A percentile compares a stretch with the other conserved stretches of the same genome.
Conservation (phyloP, 64 coral and sea anemone genomes). For the Porites australiensis region DNA sequence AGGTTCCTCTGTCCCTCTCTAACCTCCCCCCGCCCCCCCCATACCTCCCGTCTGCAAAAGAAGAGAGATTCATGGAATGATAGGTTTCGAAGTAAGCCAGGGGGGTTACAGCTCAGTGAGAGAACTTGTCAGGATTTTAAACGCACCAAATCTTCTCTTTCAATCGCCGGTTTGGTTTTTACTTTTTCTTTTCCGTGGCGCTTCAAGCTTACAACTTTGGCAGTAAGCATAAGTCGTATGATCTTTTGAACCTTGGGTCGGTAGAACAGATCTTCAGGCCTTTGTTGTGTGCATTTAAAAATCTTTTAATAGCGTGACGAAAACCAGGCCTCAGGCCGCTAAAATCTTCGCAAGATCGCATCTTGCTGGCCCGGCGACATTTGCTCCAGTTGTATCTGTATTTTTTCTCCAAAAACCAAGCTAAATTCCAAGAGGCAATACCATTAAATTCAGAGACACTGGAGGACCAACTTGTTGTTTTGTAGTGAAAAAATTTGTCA, state of each 20-base stretch:
- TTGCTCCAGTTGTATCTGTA: background rate
- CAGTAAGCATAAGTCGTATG: conserved; percentile 38
- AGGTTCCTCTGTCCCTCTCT: background rate
- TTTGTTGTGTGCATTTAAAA: conserved; percentile 46
- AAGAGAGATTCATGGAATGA: conserved; percentile 10
- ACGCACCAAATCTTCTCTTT: background rate
- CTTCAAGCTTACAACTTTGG: conserved; percentile 37
- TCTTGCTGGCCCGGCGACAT: background rate
- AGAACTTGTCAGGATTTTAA: conserved; percentile 8
- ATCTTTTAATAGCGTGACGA: conserved; percentile 28
- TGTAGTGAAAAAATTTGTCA: too few relatives aligned
- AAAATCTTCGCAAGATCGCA: conserved; percentile 25
- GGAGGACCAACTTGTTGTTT: background rate
- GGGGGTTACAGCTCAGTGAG: background rate
- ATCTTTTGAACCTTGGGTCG: conserved; percentile 43
- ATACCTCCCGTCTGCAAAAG: conserved; percentile 30
- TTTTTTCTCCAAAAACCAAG: conserved; percentile 15
- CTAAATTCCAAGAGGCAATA: background rate
- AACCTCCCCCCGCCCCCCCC: too few relatives aligned
- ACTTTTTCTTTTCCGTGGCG: conserved; percentile 24
- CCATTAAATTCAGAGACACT: background rate
- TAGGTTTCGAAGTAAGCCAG: background rate
- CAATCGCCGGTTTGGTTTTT: too few relatives aligned
- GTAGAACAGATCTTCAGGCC: conserved; percentile 24
- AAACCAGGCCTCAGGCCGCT: conserved; percentile 25